A percentile compares a stretch with the other conserved stretches of the same genome.
Conservation (phyloP, 2,888 invertebrate genomes). For the Netelia inedita region DNA sequence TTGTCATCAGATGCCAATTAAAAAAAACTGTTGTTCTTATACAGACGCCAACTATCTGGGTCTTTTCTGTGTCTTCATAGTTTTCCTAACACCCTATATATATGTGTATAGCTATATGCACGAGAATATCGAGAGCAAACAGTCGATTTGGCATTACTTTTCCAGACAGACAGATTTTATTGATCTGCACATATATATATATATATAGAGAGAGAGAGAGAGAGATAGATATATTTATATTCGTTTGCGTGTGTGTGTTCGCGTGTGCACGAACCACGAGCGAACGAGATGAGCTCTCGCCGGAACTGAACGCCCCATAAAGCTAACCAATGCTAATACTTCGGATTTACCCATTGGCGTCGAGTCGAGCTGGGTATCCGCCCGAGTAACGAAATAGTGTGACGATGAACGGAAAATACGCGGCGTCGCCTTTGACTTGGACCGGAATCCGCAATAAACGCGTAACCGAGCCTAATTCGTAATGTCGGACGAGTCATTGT, state of each 20-base stretch:
- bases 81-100: not conserved
- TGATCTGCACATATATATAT: slow-evolving; percentile 76
- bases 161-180: slow-evolving; percentile 83
- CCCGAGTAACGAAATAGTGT: slow-evolving; percentile 7
- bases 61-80: no score
- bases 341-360: slow-evolving; percentile 83
- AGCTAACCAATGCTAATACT: slow-evolving; percentile 88
- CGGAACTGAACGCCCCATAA: slow-evolving; percentile 87
- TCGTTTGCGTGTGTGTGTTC: slow-evolving; percentile 24
- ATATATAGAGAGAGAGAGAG: no score
- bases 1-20: no score
- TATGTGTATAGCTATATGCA: not conserved
- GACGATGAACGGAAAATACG: slow-evolving; percentile 67
- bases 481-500: slow-evolving; percentile 81
- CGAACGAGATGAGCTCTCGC: slow-evolving; percentile 75
- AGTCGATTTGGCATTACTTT: slow-evolving; percentile 83
- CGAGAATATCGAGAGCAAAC: slow-evolving; percentile 69
- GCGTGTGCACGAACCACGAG: slow-evolving; percentile 37
- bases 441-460: slow-evolving; percentile 84
- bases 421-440: slow-evolving; percentile 77
- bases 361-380: slow-evolving; percentile 69
- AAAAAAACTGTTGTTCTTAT: no score
- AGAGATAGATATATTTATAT: slow-evolving; percentile 66
- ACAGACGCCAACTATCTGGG: no score
- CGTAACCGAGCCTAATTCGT: slow-evolving; percentile 85